Evolutionary conservation across 2,888 invertebrate species (phyloP).

Genomic region (Synergus gifuensis): DNA sequence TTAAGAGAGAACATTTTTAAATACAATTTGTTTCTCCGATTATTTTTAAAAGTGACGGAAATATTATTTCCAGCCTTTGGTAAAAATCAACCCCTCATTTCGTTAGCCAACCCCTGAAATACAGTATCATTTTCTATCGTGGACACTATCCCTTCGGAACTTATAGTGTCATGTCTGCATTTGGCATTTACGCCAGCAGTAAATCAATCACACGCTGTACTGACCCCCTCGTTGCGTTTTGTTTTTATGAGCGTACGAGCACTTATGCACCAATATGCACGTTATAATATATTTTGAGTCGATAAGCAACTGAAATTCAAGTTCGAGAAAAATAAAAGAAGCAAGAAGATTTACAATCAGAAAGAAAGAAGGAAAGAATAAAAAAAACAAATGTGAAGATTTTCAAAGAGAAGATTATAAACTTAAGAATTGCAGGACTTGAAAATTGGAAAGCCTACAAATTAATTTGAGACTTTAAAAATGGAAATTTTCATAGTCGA

Average conservation of each 20-base stretch:
- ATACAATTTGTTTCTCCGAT: not conserved
- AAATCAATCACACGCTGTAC: slow-evolving; percentile 32
- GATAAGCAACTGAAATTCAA: not conserved
- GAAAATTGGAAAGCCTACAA: too few relatives aligned
- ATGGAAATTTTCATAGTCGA: too few relatives aligned
- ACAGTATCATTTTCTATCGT: not conserved
- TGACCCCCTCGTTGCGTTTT: slow-evolving; percentile 21
- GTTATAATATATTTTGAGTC: not conserved
- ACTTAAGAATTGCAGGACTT: too few relatives aligned
- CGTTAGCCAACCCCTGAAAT: not conserved
- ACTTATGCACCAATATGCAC: slow-evolving; percentile 2
- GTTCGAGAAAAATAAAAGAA: too few relatives aligned
- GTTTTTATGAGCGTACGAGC: slow-evolving; percentile 21
- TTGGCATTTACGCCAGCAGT: slow-evolving; percentile 31
- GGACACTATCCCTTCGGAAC: slow-evolving; percentile 9
- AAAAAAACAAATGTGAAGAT: slow-evolving; percentile 54
- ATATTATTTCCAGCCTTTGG: not conserved
- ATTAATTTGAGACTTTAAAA: too few relatives aligned
- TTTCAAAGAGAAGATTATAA: not conserved
- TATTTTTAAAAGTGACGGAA: not conserved
- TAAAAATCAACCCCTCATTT: not conserved
- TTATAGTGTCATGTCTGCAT: slow-evolving; percentile 16
- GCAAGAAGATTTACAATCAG: too few relatives aligned
- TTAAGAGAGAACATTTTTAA: too few relatives aligned
- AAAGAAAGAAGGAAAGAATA: too few relatives aligned